phyloP scores from a whole-genome alignment of 2,113 vertebrate genomes.

The Rhynchomys soricoides region DNA sequence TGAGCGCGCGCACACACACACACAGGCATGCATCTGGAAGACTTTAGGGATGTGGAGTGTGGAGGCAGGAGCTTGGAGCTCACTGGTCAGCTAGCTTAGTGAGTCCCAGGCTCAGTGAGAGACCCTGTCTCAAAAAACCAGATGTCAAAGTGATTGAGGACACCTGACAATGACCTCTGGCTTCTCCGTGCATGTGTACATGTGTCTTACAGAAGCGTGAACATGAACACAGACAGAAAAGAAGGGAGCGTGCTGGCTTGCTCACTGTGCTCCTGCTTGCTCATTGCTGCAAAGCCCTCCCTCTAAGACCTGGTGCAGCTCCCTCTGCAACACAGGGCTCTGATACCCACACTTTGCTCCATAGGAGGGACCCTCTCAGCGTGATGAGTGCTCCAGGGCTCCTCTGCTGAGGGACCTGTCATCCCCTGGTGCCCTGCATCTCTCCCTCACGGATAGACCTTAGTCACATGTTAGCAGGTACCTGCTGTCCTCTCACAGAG shows the following conservation, averaged over 20 bases:
- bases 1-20: too few relatives aligned
- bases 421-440: not conserved
- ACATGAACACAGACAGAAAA: not conserved
- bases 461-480: too few relatives aligned
- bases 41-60: not conserved
- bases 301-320: not conserved
- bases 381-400: rapidly evolving
- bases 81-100: not conserved
- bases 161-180: not conserved
- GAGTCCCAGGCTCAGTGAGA: not conserved
- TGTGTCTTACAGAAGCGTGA: not conserved
- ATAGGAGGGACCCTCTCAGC: rapidly evolving
- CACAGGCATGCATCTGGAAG: not conserved
- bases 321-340: not conserved
- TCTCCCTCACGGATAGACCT: not conserved
- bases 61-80: not conserved
- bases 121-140: too few relatives aligned
- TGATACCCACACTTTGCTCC: not conserved
- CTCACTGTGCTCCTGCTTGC: not conserved
- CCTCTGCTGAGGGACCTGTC: not conserved
- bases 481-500: not conserved
- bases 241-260: not conserved
- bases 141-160: not conserved
- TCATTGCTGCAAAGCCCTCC: not conserved
- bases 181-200: not conserved